phyloP scores from a whole-genome alignment of 1,140 invertebrate species.

The Physella acuta region DNA sequence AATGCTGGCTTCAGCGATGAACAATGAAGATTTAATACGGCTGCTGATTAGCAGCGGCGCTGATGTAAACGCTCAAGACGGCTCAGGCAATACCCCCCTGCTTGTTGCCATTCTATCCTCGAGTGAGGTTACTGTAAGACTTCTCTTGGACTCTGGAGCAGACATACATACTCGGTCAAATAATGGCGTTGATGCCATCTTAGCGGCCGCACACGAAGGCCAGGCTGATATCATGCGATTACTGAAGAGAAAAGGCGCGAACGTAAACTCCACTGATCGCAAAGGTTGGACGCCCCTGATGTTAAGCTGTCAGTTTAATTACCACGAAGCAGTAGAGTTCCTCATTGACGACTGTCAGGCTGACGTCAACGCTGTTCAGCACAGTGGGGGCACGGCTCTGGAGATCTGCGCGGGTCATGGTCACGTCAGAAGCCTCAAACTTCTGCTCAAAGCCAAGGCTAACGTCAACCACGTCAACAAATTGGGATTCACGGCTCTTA shows the following conservation, averaged over 20 bases:
- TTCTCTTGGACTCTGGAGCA: background rate
- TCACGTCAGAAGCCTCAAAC: background rate
- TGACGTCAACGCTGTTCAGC: background rate
- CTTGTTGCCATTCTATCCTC: background rate
- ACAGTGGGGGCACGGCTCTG: background rate
- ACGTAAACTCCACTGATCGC: background rate
- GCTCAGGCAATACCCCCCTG: background rate
- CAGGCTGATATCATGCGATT: background rate
- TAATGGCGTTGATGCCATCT: background rate
- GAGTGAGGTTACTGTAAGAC: background rate
- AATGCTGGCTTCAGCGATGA: background rate
- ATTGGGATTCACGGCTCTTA: background rate
- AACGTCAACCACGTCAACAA: slow-evolving; percentile 3
- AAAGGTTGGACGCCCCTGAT: slow-evolving; percentile 9
- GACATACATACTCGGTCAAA: background rate
- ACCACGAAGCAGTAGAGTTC: background rate
- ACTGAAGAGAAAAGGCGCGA: background rate
- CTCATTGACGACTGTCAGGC: background rate
- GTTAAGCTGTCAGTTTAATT: background rate
- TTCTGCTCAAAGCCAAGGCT: background rate
- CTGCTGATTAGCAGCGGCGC: background rate
- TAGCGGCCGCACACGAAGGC: background rate
- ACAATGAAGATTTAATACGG: background rate
- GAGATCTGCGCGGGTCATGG: slow-evolving; percentile 11
- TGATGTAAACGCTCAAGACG: slow-evolving; percentile 7